Conservation (phyloP, 2,888 invertebrate species). For the Xylota sylvarum region DNA sequence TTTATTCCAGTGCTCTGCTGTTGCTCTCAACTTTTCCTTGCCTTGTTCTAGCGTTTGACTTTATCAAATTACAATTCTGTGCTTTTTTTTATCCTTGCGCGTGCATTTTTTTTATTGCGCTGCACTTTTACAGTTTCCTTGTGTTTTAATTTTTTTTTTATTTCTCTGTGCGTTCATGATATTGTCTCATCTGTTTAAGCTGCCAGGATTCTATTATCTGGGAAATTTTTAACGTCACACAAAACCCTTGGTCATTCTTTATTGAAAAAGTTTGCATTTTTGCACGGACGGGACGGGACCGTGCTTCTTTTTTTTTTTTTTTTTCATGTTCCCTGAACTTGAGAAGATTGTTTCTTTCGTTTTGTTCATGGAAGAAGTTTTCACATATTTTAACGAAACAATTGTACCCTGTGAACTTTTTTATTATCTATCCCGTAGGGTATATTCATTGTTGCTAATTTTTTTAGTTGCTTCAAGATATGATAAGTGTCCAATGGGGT, state of each 20-base stretch:
- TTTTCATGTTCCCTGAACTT: background rate
- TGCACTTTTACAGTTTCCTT: constrained; percentile 46
- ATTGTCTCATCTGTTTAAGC: constrained; percentile 66
- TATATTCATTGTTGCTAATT: constrained; percentile 15
- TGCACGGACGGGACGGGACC: background rate
- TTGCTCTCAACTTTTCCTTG: constrained; percentile 49
- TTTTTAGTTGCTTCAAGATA: constrained; percentile 1
- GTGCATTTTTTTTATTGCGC: constrained; percentile 17
- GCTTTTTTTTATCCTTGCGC: constrained; percentile 27
- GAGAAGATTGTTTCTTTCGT: background rate
- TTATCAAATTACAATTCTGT: constrained; percentile 67
- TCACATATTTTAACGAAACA: constrained; percentile 38
- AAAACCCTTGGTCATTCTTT: constrained; percentile 48
- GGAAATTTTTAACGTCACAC: constrained; percentile 50
- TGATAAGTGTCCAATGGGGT: background rate
- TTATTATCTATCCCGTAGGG: constrained; percentile 8
- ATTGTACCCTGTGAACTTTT: constrained; percentile 37
- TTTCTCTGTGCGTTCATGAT: constrained; percentile 26
- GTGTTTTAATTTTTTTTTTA: background rate
- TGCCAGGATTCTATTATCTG: constrained; percentile 64
- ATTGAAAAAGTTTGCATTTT: constrained; percentile 61
- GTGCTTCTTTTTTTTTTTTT: constrained; percentile 25
- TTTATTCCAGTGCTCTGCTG: constrained; percentile 5
- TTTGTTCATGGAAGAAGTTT: constrained; percentile 41
- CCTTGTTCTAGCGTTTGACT: constrained; percentile 39